Evolutionary conservation across 2,113 vertebrate species (phyloP).

Genomic region (Bambusicola thoracicus): DNA sequence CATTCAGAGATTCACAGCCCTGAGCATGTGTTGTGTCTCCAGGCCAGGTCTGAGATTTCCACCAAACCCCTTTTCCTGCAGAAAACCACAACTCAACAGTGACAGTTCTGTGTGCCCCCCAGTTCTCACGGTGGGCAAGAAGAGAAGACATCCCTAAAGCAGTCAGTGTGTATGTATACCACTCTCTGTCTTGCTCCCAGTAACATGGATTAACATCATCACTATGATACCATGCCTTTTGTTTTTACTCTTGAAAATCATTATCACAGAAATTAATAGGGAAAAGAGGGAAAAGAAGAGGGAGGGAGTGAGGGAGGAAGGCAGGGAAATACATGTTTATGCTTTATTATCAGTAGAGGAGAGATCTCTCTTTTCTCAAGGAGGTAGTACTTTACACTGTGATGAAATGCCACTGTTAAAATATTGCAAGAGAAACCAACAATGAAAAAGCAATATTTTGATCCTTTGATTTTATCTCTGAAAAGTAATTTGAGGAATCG

Average conservation of each 20-base stretch:
- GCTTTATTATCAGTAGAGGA: neutral
- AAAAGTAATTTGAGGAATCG: conserved; percentile 24
- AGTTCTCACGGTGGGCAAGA: neutral
- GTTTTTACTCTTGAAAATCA: neutral
- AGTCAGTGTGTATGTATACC: fast-evolving
- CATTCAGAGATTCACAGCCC: neutral
- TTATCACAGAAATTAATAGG: neutral
- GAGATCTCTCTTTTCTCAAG: neutral
- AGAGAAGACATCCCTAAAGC: neutral
- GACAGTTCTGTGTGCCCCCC: neutral
- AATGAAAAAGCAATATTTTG: neutral
- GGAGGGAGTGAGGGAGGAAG: fast-evolving
- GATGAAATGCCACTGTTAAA: neutral
- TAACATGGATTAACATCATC: neutral
- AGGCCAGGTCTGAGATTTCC: neutral
- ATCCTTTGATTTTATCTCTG: conserved; percentile 11
- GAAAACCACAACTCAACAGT: neutral
- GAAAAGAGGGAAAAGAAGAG: neutral
- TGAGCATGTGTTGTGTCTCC: neutral
- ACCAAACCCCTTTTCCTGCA: fast-evolving
- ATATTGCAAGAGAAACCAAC: neutral
- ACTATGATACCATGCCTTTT: neutral
- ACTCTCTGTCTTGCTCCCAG: neutral
- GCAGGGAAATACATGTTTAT: neutral
- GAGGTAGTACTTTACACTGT: neutral